Conservation (phyloP, 2,888 invertebrate species). For the Acleris cristana region DNA sequence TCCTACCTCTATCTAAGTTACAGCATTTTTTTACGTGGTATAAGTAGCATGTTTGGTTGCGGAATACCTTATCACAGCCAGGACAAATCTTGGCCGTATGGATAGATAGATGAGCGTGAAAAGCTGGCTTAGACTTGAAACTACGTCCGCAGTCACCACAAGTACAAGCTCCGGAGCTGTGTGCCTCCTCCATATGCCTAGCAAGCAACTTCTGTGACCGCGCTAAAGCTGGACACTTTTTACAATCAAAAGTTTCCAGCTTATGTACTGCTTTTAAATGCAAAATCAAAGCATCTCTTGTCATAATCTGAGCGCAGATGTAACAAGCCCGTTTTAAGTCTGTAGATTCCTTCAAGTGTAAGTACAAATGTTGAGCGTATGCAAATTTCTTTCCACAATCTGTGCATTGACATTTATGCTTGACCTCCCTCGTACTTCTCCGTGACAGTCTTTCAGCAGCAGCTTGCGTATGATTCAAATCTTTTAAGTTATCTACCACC, state of each 20-base stretch:
- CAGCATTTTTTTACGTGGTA: constrained; percentile 68
- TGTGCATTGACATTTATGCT: constrained; percentile 55
- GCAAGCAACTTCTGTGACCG: constrained; percentile 47
- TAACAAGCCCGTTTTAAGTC: constrained; percentile 65
- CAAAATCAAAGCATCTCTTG: constrained; percentile 54
- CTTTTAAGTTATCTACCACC: constrained; percentile 45
- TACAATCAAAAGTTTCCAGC: constrained; percentile 56
- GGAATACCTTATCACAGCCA: constrained; percentile 62
- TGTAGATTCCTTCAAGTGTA: constrained; percentile 67
- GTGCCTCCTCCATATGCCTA: constrained; percentile 55
- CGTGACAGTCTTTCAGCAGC: constrained; percentile 34
- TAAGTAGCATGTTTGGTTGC: constrained; percentile 66
- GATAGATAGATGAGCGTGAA: constrained; percentile 61
- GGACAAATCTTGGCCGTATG: constrained; percentile 64
- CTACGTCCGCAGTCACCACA: constrained; percentile 70
- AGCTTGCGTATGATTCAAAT: constrained; percentile 12
- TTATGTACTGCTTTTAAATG: constrained; percentile 58
- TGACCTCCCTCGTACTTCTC: not conserved
- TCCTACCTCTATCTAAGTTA: constrained; percentile 53
- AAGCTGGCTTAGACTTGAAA: constrained; percentile 58
- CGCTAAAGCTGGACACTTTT: constrained; percentile 65
- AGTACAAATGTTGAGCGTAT: constrained; percentile 56
- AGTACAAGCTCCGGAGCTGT: constrained; percentile 54
- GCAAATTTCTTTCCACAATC: constrained; percentile 63
- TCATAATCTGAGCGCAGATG: constrained; percentile 65